Evolutionary conservation across 2,888 invertebrate species (phyloP).

Genomic region (Orchesella flavescens): DNA sequence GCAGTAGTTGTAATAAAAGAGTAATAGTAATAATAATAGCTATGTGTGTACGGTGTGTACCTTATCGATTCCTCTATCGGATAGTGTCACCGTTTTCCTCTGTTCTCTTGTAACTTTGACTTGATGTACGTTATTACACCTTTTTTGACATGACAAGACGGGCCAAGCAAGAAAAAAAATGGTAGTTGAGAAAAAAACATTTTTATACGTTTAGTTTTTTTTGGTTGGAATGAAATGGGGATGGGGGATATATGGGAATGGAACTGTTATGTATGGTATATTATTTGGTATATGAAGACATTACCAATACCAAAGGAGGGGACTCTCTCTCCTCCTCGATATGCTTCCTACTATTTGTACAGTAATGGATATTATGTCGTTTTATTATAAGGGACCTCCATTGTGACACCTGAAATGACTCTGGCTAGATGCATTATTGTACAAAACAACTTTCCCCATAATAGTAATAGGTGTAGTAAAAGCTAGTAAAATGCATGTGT

Average conservation of each 20-base stretch:
- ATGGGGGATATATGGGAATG: too few species aligned
- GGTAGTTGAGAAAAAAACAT: neutral
- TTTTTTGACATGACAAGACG: conserved; percentile 3
- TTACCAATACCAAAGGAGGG: neutral
- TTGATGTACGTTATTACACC: conserved; percentile 8
- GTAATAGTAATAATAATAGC: too few species aligned
- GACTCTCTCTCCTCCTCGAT: too few species aligned
- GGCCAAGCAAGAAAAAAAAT: neutral
- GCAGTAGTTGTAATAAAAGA: too few species aligned
- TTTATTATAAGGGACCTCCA: neutral
- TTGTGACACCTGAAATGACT: conserved; percentile 56
- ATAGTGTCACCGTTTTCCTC: neutral
- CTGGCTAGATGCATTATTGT: neutral
- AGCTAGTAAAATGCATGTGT: too few species aligned
- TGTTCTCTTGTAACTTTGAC: too few species aligned
- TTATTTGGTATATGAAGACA: conserved; percentile 22
- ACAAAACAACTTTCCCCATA: conserved; percentile 28
- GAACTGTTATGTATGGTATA: too few species aligned
- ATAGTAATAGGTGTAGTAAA: neutral
- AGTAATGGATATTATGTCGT: conserved; percentile 16
- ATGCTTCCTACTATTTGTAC: neutral
- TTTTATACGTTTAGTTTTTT: conserved; percentile 9
- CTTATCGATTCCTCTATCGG: neutral
- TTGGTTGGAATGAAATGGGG: conserved; percentile 11
- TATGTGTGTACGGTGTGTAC: neutral